Base-by-base conservation (phyloP, 2,888 invertebrate genomes). In the Lycaena phlaeas region DNA sequence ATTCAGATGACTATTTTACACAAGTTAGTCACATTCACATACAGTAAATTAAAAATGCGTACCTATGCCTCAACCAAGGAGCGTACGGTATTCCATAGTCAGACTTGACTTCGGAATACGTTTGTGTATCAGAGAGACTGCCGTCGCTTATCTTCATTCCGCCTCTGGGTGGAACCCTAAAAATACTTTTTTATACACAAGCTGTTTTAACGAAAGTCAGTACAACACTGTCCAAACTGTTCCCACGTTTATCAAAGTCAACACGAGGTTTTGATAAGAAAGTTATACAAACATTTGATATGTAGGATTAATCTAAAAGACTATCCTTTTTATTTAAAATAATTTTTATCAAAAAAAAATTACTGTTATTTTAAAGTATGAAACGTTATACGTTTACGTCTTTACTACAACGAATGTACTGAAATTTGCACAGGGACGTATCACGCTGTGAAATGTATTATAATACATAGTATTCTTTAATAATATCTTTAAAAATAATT, bases 1-100 rank as follows among this genome's bases (percentile, higher is more conserved):
- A 46, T 49, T 28, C 9, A 38, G 11, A 52, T 25, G 42, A 51
- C 43, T 48, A 38, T 43, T n/a, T n/a, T n/a, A 38, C 36, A 45
- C 34, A 30, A 29, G 44, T 49, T 43, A 49, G 53, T 44, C 43
- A 46, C 50, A 57, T 50, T 53, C 55, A 52, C 51, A 47, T 49
- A 40, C 48, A 48, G 38, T 26, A 12, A 29, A 42, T 15, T 40
- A 42, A 41, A 27, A 7, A 36, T 14, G 4, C 36, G 55, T 77
- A 89, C 88, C 94, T 94, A 74, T 95, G 94, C 66, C 94, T 88
- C 59, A 94, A 85, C 94, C 95, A 95, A 49, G 93, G 92, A 12
- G 92, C 91, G 64, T 95, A 95, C 0, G 92, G 92, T 59, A 93
- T 92, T 38, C 91, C 90, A 62, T 92, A 93, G 61, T 92, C 93